A percentile compares a stretch with the other conserved stretches of the same genome.
phyloP scores from a whole-genome alignment of 1,140 invertebrate species.

The Archivesica marissinica region DNA sequence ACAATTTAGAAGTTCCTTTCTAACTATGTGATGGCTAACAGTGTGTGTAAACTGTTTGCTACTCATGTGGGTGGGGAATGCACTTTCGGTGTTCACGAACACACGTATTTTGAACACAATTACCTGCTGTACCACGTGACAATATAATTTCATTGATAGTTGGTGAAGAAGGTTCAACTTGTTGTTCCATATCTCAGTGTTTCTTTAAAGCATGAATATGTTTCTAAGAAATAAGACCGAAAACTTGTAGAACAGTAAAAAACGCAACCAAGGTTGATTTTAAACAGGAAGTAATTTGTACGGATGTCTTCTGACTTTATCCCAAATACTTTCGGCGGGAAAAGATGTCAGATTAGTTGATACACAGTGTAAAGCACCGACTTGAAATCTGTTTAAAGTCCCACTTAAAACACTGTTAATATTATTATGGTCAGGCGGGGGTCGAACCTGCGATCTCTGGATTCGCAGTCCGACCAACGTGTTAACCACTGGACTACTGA shows the following conservation, averaged over 20 bases:
- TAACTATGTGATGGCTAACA: no score
- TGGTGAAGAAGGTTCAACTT: neutral
- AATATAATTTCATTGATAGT: neutral
- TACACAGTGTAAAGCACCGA: no score
- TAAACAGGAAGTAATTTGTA: neutral
- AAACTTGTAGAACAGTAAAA: neutral
- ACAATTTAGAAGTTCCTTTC: no score
- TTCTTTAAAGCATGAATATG: constrained; percentile 3
- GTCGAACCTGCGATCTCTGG: no score
- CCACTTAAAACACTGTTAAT: no score
- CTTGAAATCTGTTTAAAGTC: no score
- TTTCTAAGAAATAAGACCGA: neutral
- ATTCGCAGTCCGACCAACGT: no score
- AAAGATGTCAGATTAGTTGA: neutral
- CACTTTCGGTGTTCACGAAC: neutral
- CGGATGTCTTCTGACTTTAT: neutral
- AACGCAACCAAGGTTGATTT: constrained; percentile 33
- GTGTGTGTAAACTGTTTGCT: no score
- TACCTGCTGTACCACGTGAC: neutral
- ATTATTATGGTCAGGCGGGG: no score
- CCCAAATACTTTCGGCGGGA: neutral
- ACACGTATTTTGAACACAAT: neutral
- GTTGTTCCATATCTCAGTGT: neutral
- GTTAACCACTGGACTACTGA: no score
- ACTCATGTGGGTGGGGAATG: constrained; percentile 1